These are phyloP conservation scores for Trissolcus japonicus DNA, from an alignment of 2,888 invertebrate species.

Conservation along the genomic window DNA sequence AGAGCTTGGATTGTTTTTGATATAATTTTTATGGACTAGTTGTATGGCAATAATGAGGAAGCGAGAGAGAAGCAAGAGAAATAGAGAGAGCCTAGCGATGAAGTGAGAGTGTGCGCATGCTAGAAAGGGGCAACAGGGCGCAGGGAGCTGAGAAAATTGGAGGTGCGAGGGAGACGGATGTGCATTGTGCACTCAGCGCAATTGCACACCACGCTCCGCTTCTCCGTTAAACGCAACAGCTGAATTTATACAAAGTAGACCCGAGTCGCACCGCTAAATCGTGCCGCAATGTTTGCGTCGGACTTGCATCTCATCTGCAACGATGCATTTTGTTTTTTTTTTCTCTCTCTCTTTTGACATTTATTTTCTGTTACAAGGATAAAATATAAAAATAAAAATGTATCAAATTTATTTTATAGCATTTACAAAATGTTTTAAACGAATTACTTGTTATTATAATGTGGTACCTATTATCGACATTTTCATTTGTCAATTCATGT, in stretches of 20 bases:
- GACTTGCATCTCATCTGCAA: too few species aligned
- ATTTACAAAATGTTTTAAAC: too few species aligned
- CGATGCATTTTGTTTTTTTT: too few species aligned
- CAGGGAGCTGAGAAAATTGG: conserved; percentile 32
- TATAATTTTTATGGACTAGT: conserved; percentile 39
- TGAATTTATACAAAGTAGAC: conserved; percentile 52
- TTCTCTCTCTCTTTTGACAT: too few species aligned
- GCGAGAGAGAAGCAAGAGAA: conserved; percentile 43
- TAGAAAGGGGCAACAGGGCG: conserved; percentile 17
- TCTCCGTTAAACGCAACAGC: conserved; percentile 52
- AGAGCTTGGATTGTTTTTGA: not conserved
- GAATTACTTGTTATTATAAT: too few species aligned
- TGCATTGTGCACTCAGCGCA: conserved; percentile 47
- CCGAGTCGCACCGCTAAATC: conserved; percentile 28
- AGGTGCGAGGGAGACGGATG: conserved; percentile 48
- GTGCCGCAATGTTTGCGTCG: not conserved
- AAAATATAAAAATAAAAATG: too few species aligned
- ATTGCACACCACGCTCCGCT: conserved; percentile 51
- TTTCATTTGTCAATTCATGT: too few species aligned
- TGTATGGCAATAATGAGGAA: conserved; percentile 40
- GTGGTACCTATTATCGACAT: too few species aligned
- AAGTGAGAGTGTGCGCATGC: conserved; percentile 37
- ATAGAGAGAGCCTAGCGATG: conserved; percentile 58
- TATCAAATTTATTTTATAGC: too few species aligned
- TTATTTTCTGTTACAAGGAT: too few species aligned